Evolutionary conservation across 2,888 invertebrate genomes (phyloP).

Genomic region (Trichogramma evanescens): DNA sequence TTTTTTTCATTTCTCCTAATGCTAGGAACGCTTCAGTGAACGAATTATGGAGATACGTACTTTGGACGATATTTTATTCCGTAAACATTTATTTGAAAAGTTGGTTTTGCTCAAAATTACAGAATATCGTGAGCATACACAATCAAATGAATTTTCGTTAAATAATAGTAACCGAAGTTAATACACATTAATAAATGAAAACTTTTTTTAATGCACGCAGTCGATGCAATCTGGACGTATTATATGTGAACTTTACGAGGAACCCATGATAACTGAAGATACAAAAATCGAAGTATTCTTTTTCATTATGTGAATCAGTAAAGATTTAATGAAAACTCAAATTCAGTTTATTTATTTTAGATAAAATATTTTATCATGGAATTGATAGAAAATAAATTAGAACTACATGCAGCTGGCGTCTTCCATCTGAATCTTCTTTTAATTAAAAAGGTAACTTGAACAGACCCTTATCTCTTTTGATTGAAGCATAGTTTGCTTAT

Average conservation of each 20-base stretch:
- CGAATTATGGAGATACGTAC: no score
- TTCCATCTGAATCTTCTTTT: background rate
- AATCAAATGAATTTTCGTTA: no score
- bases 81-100: no score
- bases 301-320: background rate
- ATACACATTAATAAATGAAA: no score
- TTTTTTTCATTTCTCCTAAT: background rate
- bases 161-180: no score
- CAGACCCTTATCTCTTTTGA: no score
- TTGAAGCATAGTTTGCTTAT: no score
- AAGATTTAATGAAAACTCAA: no score
- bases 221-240: conserved; percentile 30
- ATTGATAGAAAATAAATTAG: background rate
- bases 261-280: conserved; percentile 27
- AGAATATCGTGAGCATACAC: no score
- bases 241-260: conserved; percentile 32
- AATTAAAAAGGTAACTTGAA: background rate
- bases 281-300: conserved; percentile 28
- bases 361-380: background rate
- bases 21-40: background rate
- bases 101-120: no score
- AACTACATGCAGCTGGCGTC: background rate
- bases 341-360: background rate
- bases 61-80: no score
- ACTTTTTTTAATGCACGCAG: conserved; percentile 14